Conservation (phyloP, 2,113 vertebrate species). For the Rallus limicola region DNA sequence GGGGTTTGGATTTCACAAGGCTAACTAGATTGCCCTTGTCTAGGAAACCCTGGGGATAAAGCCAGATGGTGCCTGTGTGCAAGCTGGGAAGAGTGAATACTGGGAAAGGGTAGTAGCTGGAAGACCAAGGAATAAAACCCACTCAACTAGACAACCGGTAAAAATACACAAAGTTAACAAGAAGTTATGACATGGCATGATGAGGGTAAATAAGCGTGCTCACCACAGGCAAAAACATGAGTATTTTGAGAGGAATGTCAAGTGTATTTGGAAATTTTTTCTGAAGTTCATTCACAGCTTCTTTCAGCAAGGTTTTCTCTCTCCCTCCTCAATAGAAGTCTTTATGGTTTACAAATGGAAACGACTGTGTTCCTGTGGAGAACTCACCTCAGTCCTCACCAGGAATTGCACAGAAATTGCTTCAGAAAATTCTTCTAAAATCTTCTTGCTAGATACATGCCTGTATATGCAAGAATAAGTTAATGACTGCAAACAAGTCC, state of each 20-base stretch:
- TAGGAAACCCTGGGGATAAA: not conserved
- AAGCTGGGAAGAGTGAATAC: not conserved
- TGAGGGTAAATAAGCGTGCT: not conserved
- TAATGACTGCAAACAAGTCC: not conserved
- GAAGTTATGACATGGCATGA: not conserved
- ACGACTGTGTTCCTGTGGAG: too few species aligned
- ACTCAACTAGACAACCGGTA: not conserved
- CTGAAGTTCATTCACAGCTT: not conserved
- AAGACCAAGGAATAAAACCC: slow-evolving; percentile 16
- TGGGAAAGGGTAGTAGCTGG: not conserved
- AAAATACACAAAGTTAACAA: slow-evolving; percentile 2
- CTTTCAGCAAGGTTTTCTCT: not conserved
- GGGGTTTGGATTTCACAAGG: slow-evolving; percentile 53
- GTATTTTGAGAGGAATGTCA: not conserved
- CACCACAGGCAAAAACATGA: not conserved
- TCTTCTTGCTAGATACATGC: not conserved
- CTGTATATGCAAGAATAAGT: not conserved
- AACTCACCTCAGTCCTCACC: too few species aligned
- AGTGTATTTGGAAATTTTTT: not conserved
- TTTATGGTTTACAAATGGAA: not conserved
- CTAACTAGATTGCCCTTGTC: slow-evolving; percentile 16
- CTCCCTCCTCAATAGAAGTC: not conserved
- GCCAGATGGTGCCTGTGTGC: slow-evolving; percentile 26
- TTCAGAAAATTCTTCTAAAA: not conserved
- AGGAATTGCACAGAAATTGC: too few species aligned